These are phyloP conservation scores for Eolophus roseicapilla DNA, from an alignment of 2,113 vertebrate species.

Conservation along the genomic window DNA sequence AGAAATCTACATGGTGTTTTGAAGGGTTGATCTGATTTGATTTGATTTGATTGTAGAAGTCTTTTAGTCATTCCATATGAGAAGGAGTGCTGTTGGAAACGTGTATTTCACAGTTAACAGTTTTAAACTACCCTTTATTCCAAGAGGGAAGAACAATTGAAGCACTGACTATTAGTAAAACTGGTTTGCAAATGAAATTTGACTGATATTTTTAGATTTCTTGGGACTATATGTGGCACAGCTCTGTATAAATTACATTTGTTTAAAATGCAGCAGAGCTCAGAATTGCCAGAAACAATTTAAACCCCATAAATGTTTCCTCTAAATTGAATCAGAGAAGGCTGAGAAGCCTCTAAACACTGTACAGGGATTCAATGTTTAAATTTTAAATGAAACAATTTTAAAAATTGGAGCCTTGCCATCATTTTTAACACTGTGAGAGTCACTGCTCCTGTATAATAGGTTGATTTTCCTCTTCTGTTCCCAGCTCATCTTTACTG, in stretches of 20 bases:
- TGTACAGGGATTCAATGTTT: conserved; percentile 54
- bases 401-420: conserved; percentile 42
- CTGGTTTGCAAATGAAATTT: conserved; percentile 12
- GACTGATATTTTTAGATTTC: conserved; percentile 58
- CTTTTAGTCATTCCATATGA: conserved; percentile 27
- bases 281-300: conserved; percentile 65
- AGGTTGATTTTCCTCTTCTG: conserved; percentile 10
- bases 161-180: conserved; percentile 46
- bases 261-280: conserved; percentile 60
- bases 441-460: not conserved
- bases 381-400: conserved; percentile 68
- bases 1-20: not conserved
- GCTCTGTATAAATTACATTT: conserved; percentile 61
- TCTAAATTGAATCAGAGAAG: conserved; percentile 70
- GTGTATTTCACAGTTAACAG: conserved; percentile 37
- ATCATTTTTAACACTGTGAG: conserved; percentile 27
- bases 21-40: conserved; percentile 42
- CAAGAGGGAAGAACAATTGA: conserved; percentile 26
- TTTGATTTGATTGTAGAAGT: conserved; percentile 22
- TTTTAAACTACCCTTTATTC: conserved; percentile 38
- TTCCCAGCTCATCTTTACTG: not conserved
- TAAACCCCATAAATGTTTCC: conserved; percentile 67
- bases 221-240: not conserved
- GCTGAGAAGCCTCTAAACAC: conserved; percentile 57
- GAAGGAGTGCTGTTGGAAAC: not conserved